Conservation (phyloP, 1,140 invertebrate species). For the Oedothorax gibbosus region DNA sequence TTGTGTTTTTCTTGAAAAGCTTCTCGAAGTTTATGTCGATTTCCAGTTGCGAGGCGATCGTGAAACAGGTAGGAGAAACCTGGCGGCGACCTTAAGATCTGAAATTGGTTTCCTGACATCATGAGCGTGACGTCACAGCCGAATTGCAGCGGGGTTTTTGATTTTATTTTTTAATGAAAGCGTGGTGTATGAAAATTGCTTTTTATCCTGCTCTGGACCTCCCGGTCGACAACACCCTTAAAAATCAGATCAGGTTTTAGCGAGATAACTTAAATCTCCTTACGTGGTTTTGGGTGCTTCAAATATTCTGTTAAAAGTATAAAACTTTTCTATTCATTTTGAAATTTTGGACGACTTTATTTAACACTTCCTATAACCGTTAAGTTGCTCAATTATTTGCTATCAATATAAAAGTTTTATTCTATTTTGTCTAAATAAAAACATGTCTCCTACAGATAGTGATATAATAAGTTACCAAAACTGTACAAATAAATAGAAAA, state of each 20-base stretch:
- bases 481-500: no score
- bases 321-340: no score
- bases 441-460: no score
- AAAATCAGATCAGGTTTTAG: background rate
- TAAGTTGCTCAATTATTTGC: no score
- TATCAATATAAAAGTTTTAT: no score
- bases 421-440: no score
- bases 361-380: no score
- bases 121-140: slow-evolving; percentile 44
- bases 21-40: slow-evolving; percentile 6
- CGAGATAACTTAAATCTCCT: background rate
- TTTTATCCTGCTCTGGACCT: background rate
- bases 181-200: background rate
- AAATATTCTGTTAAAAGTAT: no score
- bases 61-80: slow-evolving; percentile 32
- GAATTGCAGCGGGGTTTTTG: slow-evolving; percentile 35
- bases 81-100: slow-evolving; percentile 41
- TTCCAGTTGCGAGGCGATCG: slow-evolving; percentile 21
- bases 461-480: no score
- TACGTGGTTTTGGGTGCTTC: background rate
- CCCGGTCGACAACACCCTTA: no score
- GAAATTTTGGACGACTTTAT: no score
- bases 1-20: slow-evolving; percentile 8
- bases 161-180: slow-evolving; percentile 12
- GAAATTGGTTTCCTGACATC: slow-evolving; percentile 50